Evolutionary conservation across 1,140 invertebrate genomes (phyloP).

Genomic region (Meteorus sp.): DNA sequence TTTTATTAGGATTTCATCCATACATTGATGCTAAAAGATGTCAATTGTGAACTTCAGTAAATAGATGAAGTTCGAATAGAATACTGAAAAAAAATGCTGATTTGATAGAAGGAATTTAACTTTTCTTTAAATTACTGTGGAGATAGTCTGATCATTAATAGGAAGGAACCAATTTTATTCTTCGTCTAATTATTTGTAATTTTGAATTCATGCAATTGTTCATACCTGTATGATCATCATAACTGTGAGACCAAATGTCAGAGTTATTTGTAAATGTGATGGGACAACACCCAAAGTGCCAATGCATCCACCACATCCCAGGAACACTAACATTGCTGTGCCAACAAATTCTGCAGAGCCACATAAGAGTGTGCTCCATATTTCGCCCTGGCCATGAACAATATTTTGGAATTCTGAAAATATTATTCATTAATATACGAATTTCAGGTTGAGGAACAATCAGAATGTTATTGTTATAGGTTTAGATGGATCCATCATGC

Average conservation of each 20-base stretch:
- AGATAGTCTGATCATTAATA: too few relatives aligned
- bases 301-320: conserved; percentile 75
- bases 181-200: too few relatives aligned
- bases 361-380: conserved; percentile 30
- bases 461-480: too few relatives aligned
- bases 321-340: conserved; percentile 71
- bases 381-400: conserved; percentile 30
- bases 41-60: too few relatives aligned
- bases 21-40: too few relatives aligned
- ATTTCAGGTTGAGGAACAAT: neutral
- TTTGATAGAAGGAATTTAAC: too few relatives aligned
- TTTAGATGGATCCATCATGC: too few relatives aligned
- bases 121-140: too few relatives aligned
- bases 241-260: conserved; percentile 73
- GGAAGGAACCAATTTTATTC: too few relatives aligned
- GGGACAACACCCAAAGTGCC: conserved; percentile 39
- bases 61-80: too few relatives aligned
- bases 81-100: too few relatives aligned
- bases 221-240: conserved; percentile 65
- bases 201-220: conserved; percentile 1
- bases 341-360: conserved; percentile 69
- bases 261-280: conserved; percentile 62
- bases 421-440: neutral
- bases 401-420: conserved; percentile 37
- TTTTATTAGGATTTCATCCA: too few relatives aligned